Evolutionary conservation across 64 coral and sea anemone species (phyloP).

Genomic region (Pocillopora verrucosa): DNA sequence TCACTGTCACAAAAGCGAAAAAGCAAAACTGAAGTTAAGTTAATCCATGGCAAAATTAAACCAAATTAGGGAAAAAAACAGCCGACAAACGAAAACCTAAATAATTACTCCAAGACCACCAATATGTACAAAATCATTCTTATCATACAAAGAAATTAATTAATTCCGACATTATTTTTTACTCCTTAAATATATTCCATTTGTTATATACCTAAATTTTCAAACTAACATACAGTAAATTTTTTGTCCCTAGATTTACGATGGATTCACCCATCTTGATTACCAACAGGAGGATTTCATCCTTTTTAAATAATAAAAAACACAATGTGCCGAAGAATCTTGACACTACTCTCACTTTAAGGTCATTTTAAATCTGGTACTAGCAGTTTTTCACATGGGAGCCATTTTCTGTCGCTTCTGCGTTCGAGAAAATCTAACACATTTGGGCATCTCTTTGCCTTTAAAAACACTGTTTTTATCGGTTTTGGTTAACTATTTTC

Average conservation of each 20-base stretch:
- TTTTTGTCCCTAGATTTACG: not conserved
- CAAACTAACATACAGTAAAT: conserved; percentile 12
- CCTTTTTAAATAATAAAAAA: not conserved
- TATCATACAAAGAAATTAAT: not conserved
- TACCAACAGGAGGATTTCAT: not conserved
- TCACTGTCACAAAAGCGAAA: no score
- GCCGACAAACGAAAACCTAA: no score
- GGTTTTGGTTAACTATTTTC: no score
- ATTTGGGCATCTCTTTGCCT: no score
- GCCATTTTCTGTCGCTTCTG: not conserved
- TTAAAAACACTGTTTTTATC: no score
- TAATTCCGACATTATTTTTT: not conserved
- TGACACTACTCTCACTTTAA: no score
- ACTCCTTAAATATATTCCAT: conserved; percentile 26
- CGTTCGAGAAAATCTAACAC: no score
- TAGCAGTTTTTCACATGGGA: no score
- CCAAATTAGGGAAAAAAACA: no score
- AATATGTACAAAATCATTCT: conserved; percentile 13
- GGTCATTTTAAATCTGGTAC: no score
- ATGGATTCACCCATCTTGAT: conserved; percentile 38
- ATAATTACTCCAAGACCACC: not conserved
- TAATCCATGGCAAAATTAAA: no score
- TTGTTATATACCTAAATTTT: conserved; percentile 10
- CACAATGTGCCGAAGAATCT: not conserved
- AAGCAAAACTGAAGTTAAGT: no score